These are phyloP conservation scores for Hyperopisus bebe DNA, from an alignment of 2,113 vertebrate species.

Conservation along the genomic window DNA sequence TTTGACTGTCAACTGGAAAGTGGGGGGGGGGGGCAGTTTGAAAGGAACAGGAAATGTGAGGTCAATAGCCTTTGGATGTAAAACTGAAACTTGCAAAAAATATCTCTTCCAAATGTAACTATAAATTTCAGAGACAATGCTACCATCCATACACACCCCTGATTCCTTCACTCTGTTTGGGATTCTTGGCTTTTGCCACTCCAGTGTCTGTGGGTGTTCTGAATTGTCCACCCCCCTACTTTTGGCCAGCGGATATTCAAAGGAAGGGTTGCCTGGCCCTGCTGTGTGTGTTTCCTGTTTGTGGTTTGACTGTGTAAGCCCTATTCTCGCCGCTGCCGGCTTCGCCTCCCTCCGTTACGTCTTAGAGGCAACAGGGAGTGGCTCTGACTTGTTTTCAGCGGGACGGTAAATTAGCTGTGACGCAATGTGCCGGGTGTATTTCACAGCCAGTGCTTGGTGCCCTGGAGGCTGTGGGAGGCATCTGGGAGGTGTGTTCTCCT, in stretches of 20 bases:
- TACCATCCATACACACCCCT: background rate
- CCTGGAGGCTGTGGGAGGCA: background rate
- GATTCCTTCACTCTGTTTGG: background rate
- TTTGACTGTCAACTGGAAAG: background rate
- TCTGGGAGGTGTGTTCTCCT: background rate
- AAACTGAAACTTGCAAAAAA: background rate
- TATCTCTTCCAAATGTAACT: background rate
- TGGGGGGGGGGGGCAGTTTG: background rate
- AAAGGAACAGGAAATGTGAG: background rate
- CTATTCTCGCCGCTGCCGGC: background rate
- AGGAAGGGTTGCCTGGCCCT: slow-evolving; percentile 16
- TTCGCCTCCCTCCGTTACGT: slow-evolving; percentile 13
- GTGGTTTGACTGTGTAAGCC: slow-evolving; percentile 15
- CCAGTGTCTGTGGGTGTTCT: background rate
- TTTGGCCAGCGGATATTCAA: slow-evolving; percentile 7
- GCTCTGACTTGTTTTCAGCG: slow-evolving; percentile 27
- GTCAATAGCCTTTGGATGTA: background rate
- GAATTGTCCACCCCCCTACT: background rate
- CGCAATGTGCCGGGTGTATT: slow-evolving; percentile 24
- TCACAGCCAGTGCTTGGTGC: background rate
- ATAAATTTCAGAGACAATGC: background rate
- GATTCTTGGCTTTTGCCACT: background rate
- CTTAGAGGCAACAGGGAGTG: slow-evolving; percentile 11
- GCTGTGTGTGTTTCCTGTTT: slow-evolving; percentile 10
- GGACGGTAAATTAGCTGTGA: slow-evolving; percentile 30